phyloP scores from a whole-genome alignment of 2,797 vertebrate genomes.

The Fringilla coelebs region DNA sequence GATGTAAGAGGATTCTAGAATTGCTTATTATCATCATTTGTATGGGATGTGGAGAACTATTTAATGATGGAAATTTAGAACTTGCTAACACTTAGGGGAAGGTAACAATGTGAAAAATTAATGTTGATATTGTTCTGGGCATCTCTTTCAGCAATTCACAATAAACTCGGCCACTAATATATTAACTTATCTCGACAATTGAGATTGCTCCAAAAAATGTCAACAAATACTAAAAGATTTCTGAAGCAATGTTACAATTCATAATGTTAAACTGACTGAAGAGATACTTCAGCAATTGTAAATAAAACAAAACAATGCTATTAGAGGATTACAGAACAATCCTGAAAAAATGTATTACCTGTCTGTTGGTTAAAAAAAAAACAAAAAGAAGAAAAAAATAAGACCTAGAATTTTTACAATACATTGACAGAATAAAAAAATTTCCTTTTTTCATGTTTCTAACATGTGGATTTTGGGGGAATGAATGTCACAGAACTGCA shows the following conservation, averaged over 20 bases:
- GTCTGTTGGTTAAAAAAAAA: neutral
- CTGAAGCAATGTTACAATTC: neutral
- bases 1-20: neutral
- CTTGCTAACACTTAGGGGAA: neutral
- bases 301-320: neutral
- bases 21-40: neutral
- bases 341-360: rapidly evolving
- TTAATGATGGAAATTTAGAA: neutral
- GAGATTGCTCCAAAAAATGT: neutral
- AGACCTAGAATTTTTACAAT: neutral
- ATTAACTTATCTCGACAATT: neutral
- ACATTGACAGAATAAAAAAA: neutral
- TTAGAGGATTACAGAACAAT: neutral
- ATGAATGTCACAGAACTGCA: neutral
- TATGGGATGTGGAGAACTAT: neutral
- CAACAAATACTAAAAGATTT: neutral
- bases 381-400: rapidly evolving
- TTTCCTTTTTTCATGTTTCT: neutral
- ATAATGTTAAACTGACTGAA: neutral
- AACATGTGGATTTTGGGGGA: neutral
- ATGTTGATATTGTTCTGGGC: neutral
- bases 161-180: neutral
- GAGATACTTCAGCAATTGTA: neutral
- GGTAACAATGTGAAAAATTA: neutral
- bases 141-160: neutral